phyloP scores from a whole-genome alignment of 2,888 invertebrate species.

The Anaspis maculata region DNA sequence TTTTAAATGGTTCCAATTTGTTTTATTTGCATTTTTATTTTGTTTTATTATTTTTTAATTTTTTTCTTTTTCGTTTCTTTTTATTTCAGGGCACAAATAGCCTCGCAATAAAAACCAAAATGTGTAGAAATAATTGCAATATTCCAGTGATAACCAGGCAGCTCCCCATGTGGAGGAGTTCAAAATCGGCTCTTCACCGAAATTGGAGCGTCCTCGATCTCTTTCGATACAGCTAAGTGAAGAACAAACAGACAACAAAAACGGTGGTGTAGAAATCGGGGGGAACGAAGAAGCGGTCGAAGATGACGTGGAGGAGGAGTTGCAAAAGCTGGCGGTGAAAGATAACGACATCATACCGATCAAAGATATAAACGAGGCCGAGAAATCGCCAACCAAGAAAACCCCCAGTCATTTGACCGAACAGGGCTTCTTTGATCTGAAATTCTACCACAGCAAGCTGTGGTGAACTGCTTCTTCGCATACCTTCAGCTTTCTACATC shows the following conservation, averaged over 20 bases:
- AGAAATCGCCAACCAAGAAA: slow-evolving; percentile 33
- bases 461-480: slow-evolving; percentile 47
- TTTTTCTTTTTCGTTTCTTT: slow-evolving; percentile 24
- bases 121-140: slow-evolving; percentile 21
- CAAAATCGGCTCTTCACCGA: slow-evolving; percentile 22
- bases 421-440: slow-evolving; percentile 64
- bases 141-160: slow-evolving; percentile 33
- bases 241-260: slow-evolving; percentile 30
- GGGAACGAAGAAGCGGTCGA: slow-evolving; percentile 16
- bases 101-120: slow-evolving; percentile 31
- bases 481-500: slow-evolving; percentile 14
- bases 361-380: slow-evolving; percentile 14
- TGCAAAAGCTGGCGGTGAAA: slow-evolving; percentile 9
- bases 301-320: slow-evolving; percentile 14
- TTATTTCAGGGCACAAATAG: slow-evolving; percentile 36
- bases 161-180: slow-evolving; percentile 17
- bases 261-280: slow-evolving; percentile 19
- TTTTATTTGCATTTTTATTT: too few species aligned
- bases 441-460: slow-evolving; percentile 69
- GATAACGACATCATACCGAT: slow-evolving; percentile 10
- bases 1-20: too few species aligned
- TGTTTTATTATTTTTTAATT: slow-evolving; percentile 20
- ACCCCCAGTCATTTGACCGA: slow-evolving; percentile 47
- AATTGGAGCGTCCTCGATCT: slow-evolving; percentile 44
- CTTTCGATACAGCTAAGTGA: slow-evolving; percentile 46